Conservation (phyloP, 1,140 invertebrate species). For the Andricus grossulariae region DNA sequence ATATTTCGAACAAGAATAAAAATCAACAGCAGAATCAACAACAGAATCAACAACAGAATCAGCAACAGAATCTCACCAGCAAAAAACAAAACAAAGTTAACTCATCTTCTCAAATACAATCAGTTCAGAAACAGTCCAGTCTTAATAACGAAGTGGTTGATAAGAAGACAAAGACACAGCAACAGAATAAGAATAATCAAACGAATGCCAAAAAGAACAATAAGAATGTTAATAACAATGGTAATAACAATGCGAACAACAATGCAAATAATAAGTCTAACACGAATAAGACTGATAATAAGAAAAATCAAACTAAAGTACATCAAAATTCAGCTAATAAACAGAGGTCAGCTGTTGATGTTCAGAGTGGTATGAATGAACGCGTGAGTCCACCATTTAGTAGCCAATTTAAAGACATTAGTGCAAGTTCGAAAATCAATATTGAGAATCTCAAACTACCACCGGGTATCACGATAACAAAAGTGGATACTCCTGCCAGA, state of each 20-base stretch:
- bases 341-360: conserved; percentile 43
- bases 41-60: neutral
- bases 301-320: conserved; percentile 46
- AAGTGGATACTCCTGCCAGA: conserved; percentile 80
- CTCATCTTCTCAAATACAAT: conserved; percentile 46
- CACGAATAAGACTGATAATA: conserved; percentile 45
- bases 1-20: conserved; percentile 43
- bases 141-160: conserved; percentile 42
- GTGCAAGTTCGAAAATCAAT: conserved; percentile 64
- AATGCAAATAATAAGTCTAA: conserved; percentile 42
- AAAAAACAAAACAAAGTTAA: conserved; percentile 60
- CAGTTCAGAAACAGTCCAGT: conserved; percentile 52
- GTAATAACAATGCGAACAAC: conserved; percentile 47
- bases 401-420: conserved; percentile 65
- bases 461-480: conserved; percentile 89
- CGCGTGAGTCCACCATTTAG: conserved; percentile 54
- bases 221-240: conserved; percentile 49
- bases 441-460: conserved; percentile 85
- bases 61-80: conserved; percentile 45
- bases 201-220: conserved; percentile 52
- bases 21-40: conserved; percentile 37
- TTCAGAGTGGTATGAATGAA: conserved; percentile 49
- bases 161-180: conserved; percentile 55
- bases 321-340: conserved; percentile 40
- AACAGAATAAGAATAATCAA: conserved; percentile 56